phyloP scores from a whole-genome alignment of 2,113 vertebrate genomes.

The Python bivittatus region DNA sequence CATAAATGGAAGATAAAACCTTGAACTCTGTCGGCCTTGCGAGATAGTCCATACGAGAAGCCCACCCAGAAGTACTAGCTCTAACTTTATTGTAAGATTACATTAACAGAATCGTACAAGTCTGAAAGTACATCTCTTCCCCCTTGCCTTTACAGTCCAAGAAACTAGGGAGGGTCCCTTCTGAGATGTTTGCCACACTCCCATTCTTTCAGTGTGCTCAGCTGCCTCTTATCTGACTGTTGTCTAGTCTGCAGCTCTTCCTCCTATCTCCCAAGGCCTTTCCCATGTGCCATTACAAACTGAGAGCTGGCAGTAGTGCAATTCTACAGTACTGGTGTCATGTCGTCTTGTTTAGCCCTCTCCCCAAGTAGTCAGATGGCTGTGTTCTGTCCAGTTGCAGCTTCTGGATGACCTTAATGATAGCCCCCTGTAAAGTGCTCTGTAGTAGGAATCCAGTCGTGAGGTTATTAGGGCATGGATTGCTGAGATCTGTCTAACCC shows the following conservation, averaged over 20 bases:
- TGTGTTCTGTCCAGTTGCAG: too few species aligned
- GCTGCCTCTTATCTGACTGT: background rate
- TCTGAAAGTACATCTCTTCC: background rate
- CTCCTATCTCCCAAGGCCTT: background rate
- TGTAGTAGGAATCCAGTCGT: too few species aligned
- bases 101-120: background rate
- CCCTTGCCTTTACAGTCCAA: background rate
- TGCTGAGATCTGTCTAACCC: too few species aligned
- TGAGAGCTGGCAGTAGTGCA: background rate
- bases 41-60: background rate
- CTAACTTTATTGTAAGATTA: background rate
- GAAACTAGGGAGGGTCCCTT: background rate
- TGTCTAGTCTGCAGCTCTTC: background rate
- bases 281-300: background rate
- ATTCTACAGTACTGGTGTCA: too few species aligned
- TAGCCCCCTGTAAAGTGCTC: too few species aligned
- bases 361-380: too few species aligned
- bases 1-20: background rate
- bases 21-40: background rate
- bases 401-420: too few species aligned
- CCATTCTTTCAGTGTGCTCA: background rate
- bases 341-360: too few species aligned
- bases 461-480: too few species aligned
- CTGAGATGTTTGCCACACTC: background rate
- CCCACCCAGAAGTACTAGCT: background rate